Evolutionary conservation across 1,140 invertebrate species (phyloP).

Genomic region (Littorina saxatilis): DNA sequence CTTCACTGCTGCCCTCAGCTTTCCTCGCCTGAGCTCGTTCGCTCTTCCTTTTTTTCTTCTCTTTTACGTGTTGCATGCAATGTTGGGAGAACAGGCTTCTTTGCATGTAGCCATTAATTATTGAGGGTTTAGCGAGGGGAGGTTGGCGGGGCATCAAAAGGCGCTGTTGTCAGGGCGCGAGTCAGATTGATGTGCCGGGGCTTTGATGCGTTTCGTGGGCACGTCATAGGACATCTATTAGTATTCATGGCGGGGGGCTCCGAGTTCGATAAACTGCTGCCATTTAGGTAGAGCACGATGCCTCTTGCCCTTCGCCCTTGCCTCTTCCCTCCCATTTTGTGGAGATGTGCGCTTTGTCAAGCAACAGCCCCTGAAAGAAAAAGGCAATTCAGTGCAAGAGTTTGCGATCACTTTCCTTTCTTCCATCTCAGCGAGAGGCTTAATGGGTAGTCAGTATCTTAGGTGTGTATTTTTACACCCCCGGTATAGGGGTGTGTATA

Average conservation of each 20-base stretch:
- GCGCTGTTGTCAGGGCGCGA: neutral
- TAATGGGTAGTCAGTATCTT: too few relatives aligned
- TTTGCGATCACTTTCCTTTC: too few relatives aligned
- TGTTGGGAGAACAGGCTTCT: neutral
- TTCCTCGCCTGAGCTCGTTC: too few relatives aligned
- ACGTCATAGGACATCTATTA: neutral
- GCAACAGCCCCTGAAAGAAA: too few relatives aligned
- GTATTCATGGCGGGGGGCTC: neutral
- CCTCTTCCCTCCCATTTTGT: neutral
- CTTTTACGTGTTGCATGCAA: neutral
- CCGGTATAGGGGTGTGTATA: too few relatives aligned
- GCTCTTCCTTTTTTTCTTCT: neutral
- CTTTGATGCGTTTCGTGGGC: neutral
- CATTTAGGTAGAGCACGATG: neutral
- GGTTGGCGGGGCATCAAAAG: conserved; percentile 3
- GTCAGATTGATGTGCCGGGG: neutral
- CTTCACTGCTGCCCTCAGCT: neutral
- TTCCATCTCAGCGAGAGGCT: too few relatives aligned
- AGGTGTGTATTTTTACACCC: too few relatives aligned
- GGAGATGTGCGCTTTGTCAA: neutral
- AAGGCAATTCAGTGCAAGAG: too few relatives aligned
- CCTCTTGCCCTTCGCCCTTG: neutral
- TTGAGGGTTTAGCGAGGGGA: neutral
- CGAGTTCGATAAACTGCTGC: conserved; percentile 13
- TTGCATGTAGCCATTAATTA: conserved; percentile 1